Evolutionary conservation across 2,113 vertebrate genomes (phyloP), one percentile per base, ranked within the genome.

Genomic region (Bathybates hornii): DNA sequence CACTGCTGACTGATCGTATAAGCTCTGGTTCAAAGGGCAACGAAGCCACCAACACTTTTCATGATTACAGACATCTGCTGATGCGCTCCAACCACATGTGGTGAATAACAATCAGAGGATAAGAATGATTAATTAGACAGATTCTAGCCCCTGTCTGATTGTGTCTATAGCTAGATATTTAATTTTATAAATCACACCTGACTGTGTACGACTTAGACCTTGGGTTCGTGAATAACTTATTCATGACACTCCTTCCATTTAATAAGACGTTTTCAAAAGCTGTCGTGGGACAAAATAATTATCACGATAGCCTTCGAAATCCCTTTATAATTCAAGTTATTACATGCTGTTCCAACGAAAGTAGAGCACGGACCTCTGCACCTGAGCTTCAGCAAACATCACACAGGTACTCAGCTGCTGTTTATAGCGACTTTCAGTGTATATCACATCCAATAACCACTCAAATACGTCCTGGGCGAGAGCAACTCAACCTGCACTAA

Each of bases 221-320:
- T 24, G 54, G 83, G 59, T 88, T 87, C 82, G 90, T 92, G 79
- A 95, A 95, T 95, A 92, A 95, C 92, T 92, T 90, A 94, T 89
- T 86, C 14, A 45, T 84, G 79, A 89, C 90, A 95, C 89, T 89
- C 83, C 81, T 85, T 81, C 87, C 85, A 87, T 52, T 88, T 88
- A 91, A 86, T 71, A 61, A 89, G 53, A 53, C 14, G 5, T 71
- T 78, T 81, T 80, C n/a, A 84, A 76, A 87, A 81, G 84, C 45
- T 83, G 61, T 34, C n/a, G 54, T 50, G 59, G 54, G 56, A 71
- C 56, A 36, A 57, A 68, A 81, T 71, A 59, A 71, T 38, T 36
- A 88, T 14, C 76, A 57, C 36, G 50, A 8, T 61, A 66, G 61
- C 54, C 66, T 24, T 52, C 24, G 36, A 89, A 82, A 85, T 79